phyloP scores from a whole-genome alignment of 2,797 vertebrate genomes.

The Myotis myotis region DNA sequence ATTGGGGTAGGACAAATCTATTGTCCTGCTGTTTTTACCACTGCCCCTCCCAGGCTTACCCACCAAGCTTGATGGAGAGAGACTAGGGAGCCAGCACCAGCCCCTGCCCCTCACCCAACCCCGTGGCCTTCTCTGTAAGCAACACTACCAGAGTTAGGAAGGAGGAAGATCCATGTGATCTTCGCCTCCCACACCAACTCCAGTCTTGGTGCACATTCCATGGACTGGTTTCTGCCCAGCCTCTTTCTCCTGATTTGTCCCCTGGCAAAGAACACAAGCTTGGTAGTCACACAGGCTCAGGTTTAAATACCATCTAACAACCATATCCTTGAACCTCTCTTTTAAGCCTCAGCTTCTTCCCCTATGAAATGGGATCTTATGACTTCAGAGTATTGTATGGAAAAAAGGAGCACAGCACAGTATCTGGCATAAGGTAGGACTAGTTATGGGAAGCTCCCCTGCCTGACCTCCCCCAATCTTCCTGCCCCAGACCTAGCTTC shows the following conservation, averaged over 20 bases:
- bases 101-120: fast-evolving
- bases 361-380: not conserved
- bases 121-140: not conserved
- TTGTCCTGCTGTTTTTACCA: not conserved
- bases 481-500: not conserved
- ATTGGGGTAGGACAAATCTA: not conserved
- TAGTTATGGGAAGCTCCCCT: not conserved
- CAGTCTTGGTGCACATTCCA: not conserved
- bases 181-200: not conserved
- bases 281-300: not conserved
- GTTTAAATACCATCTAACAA: not conserved
- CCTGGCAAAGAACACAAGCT: not conserved
- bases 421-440: too few relatives aligned
- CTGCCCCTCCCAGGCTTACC: not conserved
- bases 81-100: not conserved
- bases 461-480: not conserved
- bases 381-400: not conserved
- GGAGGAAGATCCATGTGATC: fast-evolving
- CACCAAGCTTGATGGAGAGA: not conserved
- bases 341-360: not conserved
- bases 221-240: not conserved
- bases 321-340: not conserved
- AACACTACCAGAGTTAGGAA: not conserved
- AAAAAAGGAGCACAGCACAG: not conserved
- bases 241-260: not conserved